Evolutionary conservation across 2,113 vertebrate genomes (phyloP), one percentile per base, ranked within the genome.

Genomic region (Thalassarche chlororhynchos): DNA sequence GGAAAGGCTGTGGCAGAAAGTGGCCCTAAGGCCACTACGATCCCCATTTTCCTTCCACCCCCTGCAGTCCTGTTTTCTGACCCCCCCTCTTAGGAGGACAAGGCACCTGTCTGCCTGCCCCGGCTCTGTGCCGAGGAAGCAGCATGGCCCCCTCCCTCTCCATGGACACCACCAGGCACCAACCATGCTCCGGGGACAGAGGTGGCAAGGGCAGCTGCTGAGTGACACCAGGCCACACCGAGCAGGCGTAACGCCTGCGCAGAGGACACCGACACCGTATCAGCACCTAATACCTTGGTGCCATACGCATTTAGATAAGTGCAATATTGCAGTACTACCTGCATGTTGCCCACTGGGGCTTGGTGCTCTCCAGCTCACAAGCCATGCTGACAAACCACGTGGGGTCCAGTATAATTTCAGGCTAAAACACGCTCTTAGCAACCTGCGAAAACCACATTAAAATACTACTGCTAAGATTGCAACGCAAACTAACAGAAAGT

Each of bases 91-190:
- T 17, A 32, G 0, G 6, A 72, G 40, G 54, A 61, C 54, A 36
- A 24, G 54, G 69, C 68, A 83, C 26, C 70, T 17, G 4, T 18
- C 64, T 75, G 58, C 17, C 42, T 44, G 36, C 18, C 51, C 17
- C 8, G 5, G 31, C 26, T 51, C 38, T 3, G 29, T 76, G 71
- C 76, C 18, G 9, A 36, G 60, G 61, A 75, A 79, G 70, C 46
- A 88, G 61, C 36, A 12, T 9, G 6, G 60, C 29, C 31, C 10
- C 28, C 20, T 83, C 51, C 28, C 18, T 79, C 24, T 24, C 40
- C 49, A 65, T 0, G 0, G 55, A 66, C 0, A 5, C 34, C 0
- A 0, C 26, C 1, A 0, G 16, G 19, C 34, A 61, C 3, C 0
- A 1, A 29, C 36, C 0, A 0, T 34, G 51, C 20, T 66, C 70